A percentile compares a stretch with the other conserved stretches of the same genome.
Conservation (phyloP, 2,888 invertebrate species). For the Rhagonycha lutea region DNA sequence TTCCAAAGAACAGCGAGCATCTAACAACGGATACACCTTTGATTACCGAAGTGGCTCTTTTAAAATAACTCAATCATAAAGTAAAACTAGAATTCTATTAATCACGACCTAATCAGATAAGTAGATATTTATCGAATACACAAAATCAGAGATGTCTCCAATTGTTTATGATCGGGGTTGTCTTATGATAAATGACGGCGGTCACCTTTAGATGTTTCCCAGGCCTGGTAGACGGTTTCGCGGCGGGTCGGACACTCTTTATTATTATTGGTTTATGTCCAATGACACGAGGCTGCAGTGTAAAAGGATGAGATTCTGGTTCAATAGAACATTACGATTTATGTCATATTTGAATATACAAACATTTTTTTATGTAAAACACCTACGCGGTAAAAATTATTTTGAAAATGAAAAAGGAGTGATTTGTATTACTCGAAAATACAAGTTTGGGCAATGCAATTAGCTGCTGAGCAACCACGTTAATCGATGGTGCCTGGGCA, state of each 20-base stretch:
- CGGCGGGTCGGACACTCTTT: constrained; percentile 26
- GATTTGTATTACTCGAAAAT: neutral
- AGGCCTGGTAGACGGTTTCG: constrained; percentile 27
- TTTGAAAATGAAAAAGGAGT: neutral
- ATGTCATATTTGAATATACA: neutral
- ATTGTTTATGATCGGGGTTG: constrained; percentile 33
- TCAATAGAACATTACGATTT: constrained; percentile 13
- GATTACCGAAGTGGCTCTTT: constrained; percentile 2
- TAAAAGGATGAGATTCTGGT: constrained; percentile 19
- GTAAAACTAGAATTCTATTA: constrained; percentile 26
- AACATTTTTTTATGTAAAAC: neutral
- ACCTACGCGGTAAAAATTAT: neutral
- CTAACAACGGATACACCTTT: neutral
- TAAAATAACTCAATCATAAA: constrained; percentile 29
- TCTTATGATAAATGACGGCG: constrained; percentile 34
- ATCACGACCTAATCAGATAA: constrained; percentile 31
- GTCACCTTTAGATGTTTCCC: constrained; percentile 31
- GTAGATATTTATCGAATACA: constrained; percentile 32
- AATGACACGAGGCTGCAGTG: constrained; percentile 27
- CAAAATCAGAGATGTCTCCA: constrained; percentile 31
- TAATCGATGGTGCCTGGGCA: neutral
- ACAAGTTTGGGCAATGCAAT: neutral
- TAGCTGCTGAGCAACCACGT: neutral
- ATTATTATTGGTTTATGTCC: constrained; percentile 30
- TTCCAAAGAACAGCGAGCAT: neutral